Percentiles rank a stretch among this genome's conserved stretches.
Conservation (phyloP, 2,113 vertebrate species). For the Larimichthys crocea region DNA sequence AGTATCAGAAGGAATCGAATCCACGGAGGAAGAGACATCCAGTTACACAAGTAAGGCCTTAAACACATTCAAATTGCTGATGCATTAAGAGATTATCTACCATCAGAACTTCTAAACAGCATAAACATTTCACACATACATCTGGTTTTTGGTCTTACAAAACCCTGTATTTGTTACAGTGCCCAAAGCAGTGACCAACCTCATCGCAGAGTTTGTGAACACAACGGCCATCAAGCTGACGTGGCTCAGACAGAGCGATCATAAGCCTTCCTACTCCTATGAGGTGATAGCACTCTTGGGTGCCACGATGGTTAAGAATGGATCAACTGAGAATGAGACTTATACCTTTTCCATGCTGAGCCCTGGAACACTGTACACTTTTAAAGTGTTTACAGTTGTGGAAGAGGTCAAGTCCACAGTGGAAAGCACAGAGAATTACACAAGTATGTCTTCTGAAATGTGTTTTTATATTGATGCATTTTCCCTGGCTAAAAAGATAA, state of each 20-base stretch:
- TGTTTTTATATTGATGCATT: neutral
- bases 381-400: constrained; percentile 49
- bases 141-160: neutral
- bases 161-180: constrained; percentile 47
- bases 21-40: neutral
- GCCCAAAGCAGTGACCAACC: constrained; percentile 56
- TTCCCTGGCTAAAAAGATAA: neutral
- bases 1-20: constrained; percentile 14
- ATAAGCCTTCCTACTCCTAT: constrained; percentile 58
- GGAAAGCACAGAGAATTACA: neutral
- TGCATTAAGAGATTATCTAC: neutral
- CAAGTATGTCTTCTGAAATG: constrained; percentile 56
- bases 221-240: constrained; percentile 45
- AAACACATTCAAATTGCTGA: neutral
- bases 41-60: constrained; percentile 70
- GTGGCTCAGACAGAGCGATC: constrained; percentile 54
- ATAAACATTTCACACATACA: neutral
- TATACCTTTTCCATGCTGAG: constrained; percentile 20
- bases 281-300: constrained; percentile 8
- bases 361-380: constrained; percentile 56
- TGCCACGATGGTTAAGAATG: fast-evolving
- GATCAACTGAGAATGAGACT: neutral
- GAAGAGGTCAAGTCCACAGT: constrained; percentile 28
- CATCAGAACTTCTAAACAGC: neutral
- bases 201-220: constrained; percentile 11